These are phyloP conservation scores for Solea solea DNA, from an alignment of 2,113 vertebrate species.

Conservation along the genomic window DNA sequence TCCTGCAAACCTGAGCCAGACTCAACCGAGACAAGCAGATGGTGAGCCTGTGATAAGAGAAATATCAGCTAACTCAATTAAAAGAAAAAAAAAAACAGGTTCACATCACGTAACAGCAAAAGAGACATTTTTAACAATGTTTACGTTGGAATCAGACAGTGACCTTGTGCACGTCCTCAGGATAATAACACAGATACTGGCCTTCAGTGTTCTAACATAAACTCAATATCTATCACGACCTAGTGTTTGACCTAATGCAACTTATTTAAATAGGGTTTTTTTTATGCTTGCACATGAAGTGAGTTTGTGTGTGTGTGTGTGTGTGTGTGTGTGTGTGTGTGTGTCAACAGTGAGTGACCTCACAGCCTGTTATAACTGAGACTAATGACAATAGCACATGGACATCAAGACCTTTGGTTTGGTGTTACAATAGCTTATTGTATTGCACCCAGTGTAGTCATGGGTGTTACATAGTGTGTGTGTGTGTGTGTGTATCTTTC, in stretches of 20 bases:
- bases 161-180: too few species aligned
- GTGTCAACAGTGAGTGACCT: constrained; percentile 55
- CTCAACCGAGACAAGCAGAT: constrained; percentile 24
- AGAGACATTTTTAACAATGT: too few species aligned
- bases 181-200: too few species aligned
- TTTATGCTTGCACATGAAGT: not conserved
- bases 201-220: too few species aligned
- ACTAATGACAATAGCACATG: constrained; percentile 80
- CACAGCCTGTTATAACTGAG: constrained; percentile 64
- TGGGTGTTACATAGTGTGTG: constrained; percentile 50
- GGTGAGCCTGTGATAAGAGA: constrained; percentile 24
- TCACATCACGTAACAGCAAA: too few species aligned
- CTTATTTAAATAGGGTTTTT: too few species aligned
- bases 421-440: constrained; percentile 80
- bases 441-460: constrained; percentile 65
- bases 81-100: too few species aligned
- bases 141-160: too few species aligned
- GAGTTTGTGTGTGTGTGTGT: constrained; percentile 11
- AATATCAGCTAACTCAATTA: not conserved
- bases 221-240: too few species aligned
- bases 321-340: constrained; percentile 39
- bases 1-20: constrained; percentile 44
- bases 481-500: constrained; percentile 16
- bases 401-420: constrained; percentile 63
- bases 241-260: too few species aligned